These are phyloP conservation scores for Nineta flava DNA, from an alignment of 2,888 invertebrate genomes.

Conservation along the genomic window DNA sequence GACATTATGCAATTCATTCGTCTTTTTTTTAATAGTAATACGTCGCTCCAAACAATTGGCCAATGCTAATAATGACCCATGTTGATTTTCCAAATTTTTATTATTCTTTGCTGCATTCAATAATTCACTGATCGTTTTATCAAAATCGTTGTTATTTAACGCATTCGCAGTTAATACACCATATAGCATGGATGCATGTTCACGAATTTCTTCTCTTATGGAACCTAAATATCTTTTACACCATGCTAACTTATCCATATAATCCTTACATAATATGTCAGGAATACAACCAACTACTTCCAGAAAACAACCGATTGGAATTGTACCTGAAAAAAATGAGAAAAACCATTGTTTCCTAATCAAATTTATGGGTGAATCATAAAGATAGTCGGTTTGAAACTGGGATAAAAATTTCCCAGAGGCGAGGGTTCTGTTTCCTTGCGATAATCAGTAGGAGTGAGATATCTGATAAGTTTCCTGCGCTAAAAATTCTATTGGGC, in stretches of 20 bases:
- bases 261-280: conserved; percentile 44
- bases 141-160: conserved; percentile 31
- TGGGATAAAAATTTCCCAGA: no score
- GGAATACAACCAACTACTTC: conserved; percentile 76
- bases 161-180: conserved; percentile 51
- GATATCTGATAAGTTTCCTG: no score
- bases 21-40: conserved; percentile 31
- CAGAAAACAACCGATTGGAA: conserved; percentile 57
- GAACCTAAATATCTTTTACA: conserved; percentile 46
- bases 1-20: conserved; percentile 20
- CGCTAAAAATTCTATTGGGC: no score
- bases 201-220: conserved; percentile 61
- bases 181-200: conserved; percentile 56
- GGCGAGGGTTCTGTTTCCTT: no score
- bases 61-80: conserved; percentile 59
- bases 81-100: conserved; percentile 55
- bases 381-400: no score
- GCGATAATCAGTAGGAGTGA: no score
- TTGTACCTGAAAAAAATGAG: conserved; percentile 27
- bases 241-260: conserved; percentile 47
- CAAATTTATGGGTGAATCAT: background rate
- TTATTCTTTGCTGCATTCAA: conserved; percentile 32
- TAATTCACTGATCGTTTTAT: conserved; percentile 37
- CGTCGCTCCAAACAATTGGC: conserved; percentile 55
- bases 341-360: conserved; percentile 24